Base-by-base conservation (phyloP, 2,888 invertebrate species). In the Fragum sueziense region DNA sequence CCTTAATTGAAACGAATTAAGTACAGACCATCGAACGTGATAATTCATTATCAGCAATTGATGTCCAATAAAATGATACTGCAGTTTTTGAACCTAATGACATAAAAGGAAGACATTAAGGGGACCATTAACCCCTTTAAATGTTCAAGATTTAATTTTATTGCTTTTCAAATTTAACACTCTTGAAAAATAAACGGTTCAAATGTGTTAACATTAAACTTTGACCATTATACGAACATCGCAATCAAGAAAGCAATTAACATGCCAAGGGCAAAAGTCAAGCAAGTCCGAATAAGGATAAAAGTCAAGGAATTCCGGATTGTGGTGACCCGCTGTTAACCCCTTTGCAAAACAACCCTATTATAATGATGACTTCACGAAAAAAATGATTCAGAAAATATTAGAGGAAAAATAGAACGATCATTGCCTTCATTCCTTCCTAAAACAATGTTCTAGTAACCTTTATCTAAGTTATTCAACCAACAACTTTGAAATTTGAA, bases 111-210 rank as follows among this genome's bases (percentile, higher is more conserved):
- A 34, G 62, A 34, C 62, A 62, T 62, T 62, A 62, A 62, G 37
- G 1, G 20, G 34, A n/a, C 62, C 62, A 62, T 62, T 62, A 62
- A 33, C 17, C 37, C 17, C 62, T 62, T 62, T 62, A 62, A 62
- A 34, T 62, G 62, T 62, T n/a, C 62, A 20, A 62, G 62, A 62
- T 37, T 62, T 62, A 62, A 62, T 62, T 62, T 62, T 34, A 62
- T 62, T 62, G 62, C 34, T 31, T 9, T n/a, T 31, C 62, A 37
- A n/a, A 37, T 25, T 22, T n/a, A 62, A 33, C 14, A 62, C n/a
- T 34, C 34, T 27, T 31, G 4, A 62, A 34, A 62, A 33, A 7
- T 62, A 62, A 62, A 62, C 62, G 34, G 37, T 62, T 62, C 31
- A 62, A 62, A 62, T 22, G 62, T 33, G 34, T 33, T 31, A 62